These are phyloP conservation scores for Dreissena rostriformis DNA, from an alignment of 1,140 invertebrate species.

Conservation along the genomic window DNA sequence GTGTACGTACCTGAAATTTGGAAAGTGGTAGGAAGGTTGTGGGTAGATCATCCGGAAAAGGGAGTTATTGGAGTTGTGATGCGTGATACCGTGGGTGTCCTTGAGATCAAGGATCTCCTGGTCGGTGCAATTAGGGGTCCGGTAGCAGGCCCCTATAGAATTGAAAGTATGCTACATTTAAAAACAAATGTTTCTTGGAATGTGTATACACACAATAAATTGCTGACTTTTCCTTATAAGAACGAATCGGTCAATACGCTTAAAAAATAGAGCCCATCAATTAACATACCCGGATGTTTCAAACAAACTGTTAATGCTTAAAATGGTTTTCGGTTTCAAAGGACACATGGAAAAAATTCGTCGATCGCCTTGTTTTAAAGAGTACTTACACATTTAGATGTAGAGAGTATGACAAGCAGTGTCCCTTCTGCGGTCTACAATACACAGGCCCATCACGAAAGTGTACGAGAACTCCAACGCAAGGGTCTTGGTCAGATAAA, in stretches of 20 bases:
- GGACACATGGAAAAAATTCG: too few relatives aligned
- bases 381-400: constrained; percentile 24
- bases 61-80: background rate
- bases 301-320: too few relatives aligned
- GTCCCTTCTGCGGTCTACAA: constrained; percentile 1
- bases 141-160: constrained; percentile 25
- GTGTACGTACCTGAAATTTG: background rate
- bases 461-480: constrained; percentile 12
- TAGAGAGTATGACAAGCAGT: background rate
- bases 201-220: too few relatives aligned
- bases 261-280: too few relatives aligned
- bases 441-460: constrained; percentile 17
- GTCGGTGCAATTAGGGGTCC: constrained; percentile 29
- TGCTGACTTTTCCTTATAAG: too few relatives aligned
- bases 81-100: constrained; percentile 12
- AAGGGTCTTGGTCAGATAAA: constrained; percentile 3
- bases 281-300: too few relatives aligned
- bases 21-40: constrained; percentile 3
- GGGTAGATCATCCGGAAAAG: background rate
- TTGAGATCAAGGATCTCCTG: background rate
- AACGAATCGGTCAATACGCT: too few relatives aligned
- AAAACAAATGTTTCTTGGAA: too few relatives aligned
- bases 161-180: too few relatives aligned
- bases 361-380: too few relatives aligned
- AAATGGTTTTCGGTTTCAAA: too few relatives aligned